phyloP scores from a whole-genome alignment of 2,113 vertebrate species.

The Peromyscus leucopus region DNA sequence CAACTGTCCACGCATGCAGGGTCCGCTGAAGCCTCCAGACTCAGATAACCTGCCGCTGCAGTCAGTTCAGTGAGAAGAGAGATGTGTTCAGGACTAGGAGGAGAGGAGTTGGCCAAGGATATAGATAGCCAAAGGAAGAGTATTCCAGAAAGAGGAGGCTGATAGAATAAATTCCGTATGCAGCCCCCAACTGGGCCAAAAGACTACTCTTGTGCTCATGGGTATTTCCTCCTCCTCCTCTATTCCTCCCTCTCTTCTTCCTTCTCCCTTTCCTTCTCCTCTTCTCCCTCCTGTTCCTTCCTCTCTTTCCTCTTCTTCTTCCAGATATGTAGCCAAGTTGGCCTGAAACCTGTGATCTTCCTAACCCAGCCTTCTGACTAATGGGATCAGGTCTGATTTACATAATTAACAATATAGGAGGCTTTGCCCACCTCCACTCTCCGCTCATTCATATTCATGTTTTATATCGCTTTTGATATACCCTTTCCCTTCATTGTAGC shows the following conservation, averaged over 20 bases:
- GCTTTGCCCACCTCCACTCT: background rate
- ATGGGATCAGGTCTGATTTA: background rate
- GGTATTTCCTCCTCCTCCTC: background rate
- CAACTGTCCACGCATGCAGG: too few species aligned
- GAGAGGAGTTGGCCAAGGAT: background rate
- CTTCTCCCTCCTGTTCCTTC: background rate
- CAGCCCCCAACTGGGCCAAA: background rate
- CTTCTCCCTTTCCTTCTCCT: background rate
- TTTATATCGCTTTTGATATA: background rate
- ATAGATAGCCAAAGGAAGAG: background rate
- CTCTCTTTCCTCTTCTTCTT: accelerated
- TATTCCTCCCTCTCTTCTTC: background rate
- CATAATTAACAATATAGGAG: background rate
- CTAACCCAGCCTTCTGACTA: background rate
- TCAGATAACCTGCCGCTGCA: background rate
- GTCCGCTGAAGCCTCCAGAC: background rate
- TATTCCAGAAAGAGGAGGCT: background rate
- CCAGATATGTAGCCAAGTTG: background rate
- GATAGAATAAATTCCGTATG: background rate
- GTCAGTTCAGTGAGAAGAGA: background rate
- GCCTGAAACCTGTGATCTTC: background rate
- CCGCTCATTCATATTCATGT: background rate
- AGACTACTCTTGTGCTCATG: background rate
- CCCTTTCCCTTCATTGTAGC: background rate
- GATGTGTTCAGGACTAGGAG: background rate